These are phyloP conservation scores for Tinamus guttatus DNA, from an alignment of 2,113 vertebrate species.

Conservation along the genomic window DNA sequence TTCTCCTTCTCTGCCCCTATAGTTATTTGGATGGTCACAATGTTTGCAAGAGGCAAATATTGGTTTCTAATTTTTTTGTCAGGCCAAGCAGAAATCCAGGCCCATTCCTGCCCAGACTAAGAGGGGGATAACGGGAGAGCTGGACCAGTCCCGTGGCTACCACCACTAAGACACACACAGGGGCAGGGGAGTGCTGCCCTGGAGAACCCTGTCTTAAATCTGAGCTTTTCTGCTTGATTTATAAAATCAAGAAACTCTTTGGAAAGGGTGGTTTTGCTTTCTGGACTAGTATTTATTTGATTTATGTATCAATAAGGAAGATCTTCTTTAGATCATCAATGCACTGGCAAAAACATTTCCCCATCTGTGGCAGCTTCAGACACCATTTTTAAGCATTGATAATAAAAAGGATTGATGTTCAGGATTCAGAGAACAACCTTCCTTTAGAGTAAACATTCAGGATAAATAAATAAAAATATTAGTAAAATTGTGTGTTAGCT, in stretches of 20 bases:
- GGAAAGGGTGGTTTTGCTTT: not conserved
- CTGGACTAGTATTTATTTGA: not conserved
- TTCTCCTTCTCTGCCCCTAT: not conserved
- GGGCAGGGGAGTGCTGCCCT: not conserved
- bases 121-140: not conserved
- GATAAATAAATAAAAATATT: not conserved
- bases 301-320: not conserved
- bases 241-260: not conserved
- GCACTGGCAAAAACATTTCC: not conserved
- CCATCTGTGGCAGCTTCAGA: not conserved
- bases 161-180: not conserved
- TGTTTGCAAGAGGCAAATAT: rapidly evolving
- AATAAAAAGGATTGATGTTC: conserved; percentile 58
- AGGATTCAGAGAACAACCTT: conserved; percentile 20
- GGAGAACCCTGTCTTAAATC: not conserved
- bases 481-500: not conserved
- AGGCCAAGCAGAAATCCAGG: not conserved
- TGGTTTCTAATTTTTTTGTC: not conserved
- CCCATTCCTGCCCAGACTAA: not conserved
- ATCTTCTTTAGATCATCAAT: not conserved
- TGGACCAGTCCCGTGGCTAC: not conserved
- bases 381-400: not conserved
- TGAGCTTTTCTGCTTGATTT: not conserved
- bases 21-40: not conserved
- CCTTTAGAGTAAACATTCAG: not conserved